Percentiles rank a stretch among this genome's conserved stretches.
Evolutionary conservation across 2,888 invertebrate genomes (phyloP).

Genomic region (Crossocerus cetratus): DNA sequence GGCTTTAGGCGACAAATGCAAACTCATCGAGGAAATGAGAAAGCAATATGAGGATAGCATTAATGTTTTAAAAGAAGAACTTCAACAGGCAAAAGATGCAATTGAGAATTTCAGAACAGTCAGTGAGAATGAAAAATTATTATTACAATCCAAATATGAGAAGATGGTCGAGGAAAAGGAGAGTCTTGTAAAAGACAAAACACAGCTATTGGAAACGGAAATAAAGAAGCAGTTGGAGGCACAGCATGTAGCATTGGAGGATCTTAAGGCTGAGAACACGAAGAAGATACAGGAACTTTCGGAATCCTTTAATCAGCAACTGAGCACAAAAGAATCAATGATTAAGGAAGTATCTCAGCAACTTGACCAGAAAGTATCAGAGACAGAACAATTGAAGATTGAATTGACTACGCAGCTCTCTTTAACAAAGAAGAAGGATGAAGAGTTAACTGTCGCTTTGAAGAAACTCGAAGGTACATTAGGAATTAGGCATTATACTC

Average conservation of each 20-base stretch:
- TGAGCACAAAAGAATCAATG: conserved; percentile 78
- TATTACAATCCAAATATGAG: conserved; percentile 78
- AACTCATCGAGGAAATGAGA: conserved; percentile 72
- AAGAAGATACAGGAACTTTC: conserved; percentile 61
- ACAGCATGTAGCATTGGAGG: conserved; percentile 57
- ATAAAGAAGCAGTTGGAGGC: conserved; percentile 51
- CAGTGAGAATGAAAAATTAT: conserved; percentile 75
- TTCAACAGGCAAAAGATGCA: conserved; percentile 64
- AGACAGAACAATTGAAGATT: conserved; percentile 78
- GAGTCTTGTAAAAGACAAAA: conserved; percentile 68
- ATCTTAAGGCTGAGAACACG: conserved; percentile 59
- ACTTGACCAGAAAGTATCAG: conserved; percentile 78
- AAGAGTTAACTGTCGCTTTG: conserved; percentile 76
- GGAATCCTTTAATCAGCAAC: conserved; percentile 76
- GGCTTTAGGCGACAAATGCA: conserved; percentile 70
- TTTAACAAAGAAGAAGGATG: conserved; percentile 76
- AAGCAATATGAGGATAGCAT: conserved; percentile 66
- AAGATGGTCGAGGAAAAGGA: conserved; percentile 79
- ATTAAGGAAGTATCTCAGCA: conserved; percentile 79
- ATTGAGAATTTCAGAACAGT: conserved; percentile 76
- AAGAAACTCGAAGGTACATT: conserved; percentile 61
- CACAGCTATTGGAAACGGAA: conserved; percentile 58
- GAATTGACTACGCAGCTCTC: conserved; percentile 78
- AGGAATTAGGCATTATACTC: not conserved
- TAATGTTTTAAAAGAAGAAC: conserved; percentile 64